A percentile compares a stretch with the other conserved stretches of the same genome.
phyloP scores from a whole-genome alignment of 2,888 invertebrate genomes.

The Lasioglossum villosulum region DNA sequence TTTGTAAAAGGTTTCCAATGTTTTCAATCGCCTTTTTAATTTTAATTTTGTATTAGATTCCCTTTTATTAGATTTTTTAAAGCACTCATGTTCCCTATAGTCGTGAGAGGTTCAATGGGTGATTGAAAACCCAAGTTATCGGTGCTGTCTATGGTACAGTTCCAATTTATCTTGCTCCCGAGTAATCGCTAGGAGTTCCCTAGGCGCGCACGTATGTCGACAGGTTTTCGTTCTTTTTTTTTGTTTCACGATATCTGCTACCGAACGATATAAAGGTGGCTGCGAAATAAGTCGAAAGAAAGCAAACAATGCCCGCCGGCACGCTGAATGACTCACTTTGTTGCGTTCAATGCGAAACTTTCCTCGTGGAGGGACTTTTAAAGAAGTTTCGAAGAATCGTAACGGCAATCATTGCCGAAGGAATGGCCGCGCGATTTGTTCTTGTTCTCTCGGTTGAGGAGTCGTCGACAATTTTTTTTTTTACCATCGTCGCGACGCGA shows the following conservation, averaged over 20 bases:
- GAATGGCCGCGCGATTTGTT: constrained; percentile 59
- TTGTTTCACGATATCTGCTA: constrained; percentile 11
- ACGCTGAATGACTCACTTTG: constrained; percentile 67
- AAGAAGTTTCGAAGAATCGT: constrained; percentile 62
- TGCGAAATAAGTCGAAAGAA: constrained; percentile 57
- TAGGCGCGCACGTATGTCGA: constrained; percentile 15
- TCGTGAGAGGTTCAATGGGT: background rate
- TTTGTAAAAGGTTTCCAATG: background rate
- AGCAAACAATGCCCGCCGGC: constrained; percentile 61
- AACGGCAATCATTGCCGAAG: constrained; percentile 60
- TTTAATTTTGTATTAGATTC: too few relatives aligned
- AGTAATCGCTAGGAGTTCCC: constrained; percentile 35
- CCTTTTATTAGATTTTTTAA: background rate
- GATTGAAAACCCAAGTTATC: background rate
- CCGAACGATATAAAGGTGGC: constrained; percentile 45
- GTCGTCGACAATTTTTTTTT: constrained; percentile 30
- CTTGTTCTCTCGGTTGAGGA: constrained; percentile 39
- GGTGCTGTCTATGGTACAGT: background rate
- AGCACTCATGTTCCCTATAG: background rate
- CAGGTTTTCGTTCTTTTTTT: background rate
- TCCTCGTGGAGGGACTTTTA: constrained; percentile 56
- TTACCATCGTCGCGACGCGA: background rate
- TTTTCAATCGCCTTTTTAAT: background rate
- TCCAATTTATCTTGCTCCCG: background rate
- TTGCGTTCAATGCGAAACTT: constrained; percentile 64